Evolutionary conservation across 2,888 invertebrate genomes (phyloP), one percentile per base, ranked within the genome.

Genomic region (Heteromurus nitidus): DNA sequence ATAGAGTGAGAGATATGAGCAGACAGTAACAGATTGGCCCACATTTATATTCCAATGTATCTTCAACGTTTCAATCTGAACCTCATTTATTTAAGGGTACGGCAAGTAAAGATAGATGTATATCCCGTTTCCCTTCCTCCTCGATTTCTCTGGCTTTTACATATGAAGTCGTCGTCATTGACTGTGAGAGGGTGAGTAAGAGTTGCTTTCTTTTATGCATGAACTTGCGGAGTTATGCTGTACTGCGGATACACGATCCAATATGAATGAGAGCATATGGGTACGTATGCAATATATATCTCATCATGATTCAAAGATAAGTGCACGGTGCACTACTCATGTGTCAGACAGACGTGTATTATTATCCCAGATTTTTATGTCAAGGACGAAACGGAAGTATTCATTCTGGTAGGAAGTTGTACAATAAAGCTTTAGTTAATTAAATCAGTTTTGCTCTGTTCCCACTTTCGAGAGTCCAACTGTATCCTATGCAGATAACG

Each of bases 1-100:
- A n/a, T n/a, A n/a, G n/a, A n/a, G n/a, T n/a, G n/a, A n/a, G n/a
- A 73, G 80, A 80, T 80, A 60, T 74, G 74, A 80, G 69, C 13
- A 74, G 80, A 80, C 80, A 80, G 80, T 80, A 74, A 80, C 80
- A 80, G 80, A 80, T 80, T 80, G 80, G 80, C 67, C 68, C 69
- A 74, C 80, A 80, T 80, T 74, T 80, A 62, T 74, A 68, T 74
- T 80, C 74, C 62, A 47, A 42, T 74, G 74, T 80, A 74, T 74
- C 67, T 68, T 44, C 69, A 20, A 74, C 67, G 58, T 74, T 80
- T 80, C 80, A 80, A 80, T 80, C 80, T 74, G 42, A 68, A 68
- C 68, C 80, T 80, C 73, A 80, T 73, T 73, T 74, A 80, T 80
- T 80, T 73, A 55, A 79, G 72, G 72, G 64, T 64, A 69, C 58